Evolutionary conservation across 92 coral and sea anemone species (phyloP), one percentile per base, ranked within the genome.

Genomic region (Scolanthus callimorphus): DNA sequence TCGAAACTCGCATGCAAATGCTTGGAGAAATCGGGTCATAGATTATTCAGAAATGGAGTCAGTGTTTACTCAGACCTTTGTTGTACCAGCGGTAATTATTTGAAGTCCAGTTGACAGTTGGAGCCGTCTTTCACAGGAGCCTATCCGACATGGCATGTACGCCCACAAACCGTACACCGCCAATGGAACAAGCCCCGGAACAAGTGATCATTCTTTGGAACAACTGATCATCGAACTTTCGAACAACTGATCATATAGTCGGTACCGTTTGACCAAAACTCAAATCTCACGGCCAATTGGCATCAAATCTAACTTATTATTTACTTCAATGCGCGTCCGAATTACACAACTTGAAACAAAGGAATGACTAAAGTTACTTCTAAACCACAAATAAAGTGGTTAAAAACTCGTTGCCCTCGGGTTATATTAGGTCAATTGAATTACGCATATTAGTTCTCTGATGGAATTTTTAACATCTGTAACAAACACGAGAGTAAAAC

Each of bases 201-300:
- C n/a, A n/a, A n/a, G n/a, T n/a, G n/a, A n/a, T n/a, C n/a, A n/a
- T n/a, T n/a, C n/a, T n/a, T n/a, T n/a, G n/a, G n/a, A n/a, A n/a
- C n/a, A n/a, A n/a, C n/a, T n/a, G n/a, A n/a, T n/a, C n/a, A n/a
- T n/a, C n/a, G n/a, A n/a, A n/a, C n/a, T n/a, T n/a, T n/a, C n/a
- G n/a, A n/a, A n/a, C n/a, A n/a, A n/a, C n/a, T n/a, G n/a, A n/a
- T n/a, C n/a, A n/a, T n/a, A n/a, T n/a, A n/a, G 8, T 34, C 90
- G 90, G 96, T 70, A 73, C 31, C 69, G 50, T 82, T 69, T 21
- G 51, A 55, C 65, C 74, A 86, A 83, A 83, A 73, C 76, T 65
- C 39, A 73, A 59, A 88, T 78, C 76, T 83, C 72, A 76, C 74
- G 90, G 85, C 78, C 80, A 86, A 86, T 86, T 86, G 89, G 70